phyloP scores from a whole-genome alignment of 2,113 vertebrate genomes.

The Nothocercus nigrocapillus region DNA sequence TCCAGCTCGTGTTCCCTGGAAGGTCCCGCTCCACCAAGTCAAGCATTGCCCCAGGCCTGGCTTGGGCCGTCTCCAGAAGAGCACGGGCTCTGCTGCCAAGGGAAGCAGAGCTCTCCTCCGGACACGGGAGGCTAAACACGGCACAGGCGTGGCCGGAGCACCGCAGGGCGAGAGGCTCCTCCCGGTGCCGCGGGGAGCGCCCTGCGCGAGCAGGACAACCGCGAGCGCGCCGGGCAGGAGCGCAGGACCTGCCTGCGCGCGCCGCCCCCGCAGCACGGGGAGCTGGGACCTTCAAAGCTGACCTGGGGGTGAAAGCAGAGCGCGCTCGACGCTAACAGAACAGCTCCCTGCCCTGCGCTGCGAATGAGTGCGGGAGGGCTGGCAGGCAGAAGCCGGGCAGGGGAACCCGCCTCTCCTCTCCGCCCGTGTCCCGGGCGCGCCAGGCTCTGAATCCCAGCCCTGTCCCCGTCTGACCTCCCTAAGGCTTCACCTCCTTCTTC shows the following conservation, averaged over 20 bases:
- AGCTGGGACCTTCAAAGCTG: neutral
- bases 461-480: neutral
- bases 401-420: neutral
- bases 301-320: neutral
- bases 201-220: neutral
- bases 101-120: neutral
- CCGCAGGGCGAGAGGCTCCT: neutral
- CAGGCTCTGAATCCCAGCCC: neutral
- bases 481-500: neutral
- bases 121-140: neutral
- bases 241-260: accelerated
- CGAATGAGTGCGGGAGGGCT: neutral
- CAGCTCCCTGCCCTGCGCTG: too few species aligned
- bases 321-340: neutral
- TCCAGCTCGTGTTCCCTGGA: neutral
- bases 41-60: neutral
- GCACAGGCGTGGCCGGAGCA: neutral
- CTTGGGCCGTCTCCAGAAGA: neutral
- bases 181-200: accelerated
- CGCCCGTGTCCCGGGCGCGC: neutral
- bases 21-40: neutral
- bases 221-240: accelerated
- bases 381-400: neutral
- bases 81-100: neutral
- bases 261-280: neutral